These are phyloP conservation scores for Pemphigus obesinymphae DNA, from an alignment of 1,140 invertebrate species.

Conservation along the genomic window DNA sequence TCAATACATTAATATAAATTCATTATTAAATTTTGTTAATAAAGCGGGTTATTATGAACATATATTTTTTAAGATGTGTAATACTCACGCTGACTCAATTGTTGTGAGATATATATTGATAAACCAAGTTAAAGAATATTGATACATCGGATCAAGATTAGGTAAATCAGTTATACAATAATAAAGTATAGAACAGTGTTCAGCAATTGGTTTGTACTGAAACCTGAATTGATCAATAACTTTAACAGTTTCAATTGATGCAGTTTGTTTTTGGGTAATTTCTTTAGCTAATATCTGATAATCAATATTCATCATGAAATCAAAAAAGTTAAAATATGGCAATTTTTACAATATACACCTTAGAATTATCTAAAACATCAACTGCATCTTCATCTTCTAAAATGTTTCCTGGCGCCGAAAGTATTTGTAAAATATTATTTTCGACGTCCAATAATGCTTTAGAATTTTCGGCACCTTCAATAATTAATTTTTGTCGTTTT, in stretches of 20 bases:
- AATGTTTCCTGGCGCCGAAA: constrained; percentile 81
- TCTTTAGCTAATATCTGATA: constrained; percentile 61
- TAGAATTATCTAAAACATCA: constrained; percentile 79
- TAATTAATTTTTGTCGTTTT: constrained; percentile 76
- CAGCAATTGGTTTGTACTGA: constrained; percentile 77
- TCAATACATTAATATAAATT: too few species aligned
- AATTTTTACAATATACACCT: constrained; percentile 53
- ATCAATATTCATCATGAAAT: not conserved
- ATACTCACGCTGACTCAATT: constrained; percentile 69
- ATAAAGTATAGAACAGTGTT: constrained; percentile 81
- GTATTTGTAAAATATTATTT: constrained; percentile 81
- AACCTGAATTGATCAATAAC: constrained; percentile 70
- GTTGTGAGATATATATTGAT: constrained; percentile 85
- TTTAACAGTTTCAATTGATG: constrained; percentile 64
- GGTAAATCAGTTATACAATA: constrained; percentile 88
- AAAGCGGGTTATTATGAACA: too few species aligned
- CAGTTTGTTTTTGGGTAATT: constrained; percentile 77
- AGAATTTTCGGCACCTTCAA: constrained; percentile 79
- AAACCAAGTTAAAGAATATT: constrained; percentile 86
- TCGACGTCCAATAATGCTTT: constrained; percentile 75
- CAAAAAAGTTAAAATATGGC: not conserved
- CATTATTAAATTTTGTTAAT: too few species aligned
- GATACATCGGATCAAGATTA: constrained; percentile 94
- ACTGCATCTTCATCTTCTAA: constrained; percentile 88
- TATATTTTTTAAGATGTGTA: too few species aligned